Evolutionary conservation across 2,113 vertebrate species (phyloP).

Genomic region (Acinonyx jubatus): DNA sequence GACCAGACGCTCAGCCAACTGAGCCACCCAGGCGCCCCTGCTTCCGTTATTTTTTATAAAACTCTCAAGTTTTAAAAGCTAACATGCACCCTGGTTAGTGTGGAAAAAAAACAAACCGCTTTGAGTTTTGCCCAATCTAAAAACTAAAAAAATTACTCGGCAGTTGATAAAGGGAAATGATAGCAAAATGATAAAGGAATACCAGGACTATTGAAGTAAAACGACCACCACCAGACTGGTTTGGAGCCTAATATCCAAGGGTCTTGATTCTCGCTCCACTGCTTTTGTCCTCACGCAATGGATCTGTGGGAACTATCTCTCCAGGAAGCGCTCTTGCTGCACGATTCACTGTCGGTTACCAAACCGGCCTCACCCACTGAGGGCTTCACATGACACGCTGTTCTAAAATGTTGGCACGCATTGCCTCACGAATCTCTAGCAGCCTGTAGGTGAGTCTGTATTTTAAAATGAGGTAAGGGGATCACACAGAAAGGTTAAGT

Average conservation of each 20-base stretch:
- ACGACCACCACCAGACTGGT: background rate
- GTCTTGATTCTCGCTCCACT: background rate
- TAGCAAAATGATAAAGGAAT: background rate
- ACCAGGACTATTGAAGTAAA: background rate
- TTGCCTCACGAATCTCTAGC: background rate
- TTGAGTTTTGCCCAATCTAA: background rate
- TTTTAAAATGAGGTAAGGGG: background rate
- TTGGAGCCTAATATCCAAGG: background rate
- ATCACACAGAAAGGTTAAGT: background rate
- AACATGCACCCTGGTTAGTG: background rate
- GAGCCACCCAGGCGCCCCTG: too few species aligned
- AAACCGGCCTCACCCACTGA: background rate
- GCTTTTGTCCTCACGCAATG: background rate
- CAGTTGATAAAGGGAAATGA: background rate
- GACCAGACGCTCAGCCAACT: too few species aligned
- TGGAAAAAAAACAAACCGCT: background rate
- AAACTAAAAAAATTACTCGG: background rate
- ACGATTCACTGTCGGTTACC: background rate
- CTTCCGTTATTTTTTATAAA: background rate
- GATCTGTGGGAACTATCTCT: background rate
- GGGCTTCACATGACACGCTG: rapidly evolving
- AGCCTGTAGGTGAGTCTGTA: background rate
- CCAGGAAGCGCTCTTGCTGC: background rate
- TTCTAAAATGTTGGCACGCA: background rate
- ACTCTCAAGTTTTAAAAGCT: background rate